Evolutionary conservation across 2,888 invertebrate species (phyloP).

Genomic region (Sympetrum striolatum): DNA sequence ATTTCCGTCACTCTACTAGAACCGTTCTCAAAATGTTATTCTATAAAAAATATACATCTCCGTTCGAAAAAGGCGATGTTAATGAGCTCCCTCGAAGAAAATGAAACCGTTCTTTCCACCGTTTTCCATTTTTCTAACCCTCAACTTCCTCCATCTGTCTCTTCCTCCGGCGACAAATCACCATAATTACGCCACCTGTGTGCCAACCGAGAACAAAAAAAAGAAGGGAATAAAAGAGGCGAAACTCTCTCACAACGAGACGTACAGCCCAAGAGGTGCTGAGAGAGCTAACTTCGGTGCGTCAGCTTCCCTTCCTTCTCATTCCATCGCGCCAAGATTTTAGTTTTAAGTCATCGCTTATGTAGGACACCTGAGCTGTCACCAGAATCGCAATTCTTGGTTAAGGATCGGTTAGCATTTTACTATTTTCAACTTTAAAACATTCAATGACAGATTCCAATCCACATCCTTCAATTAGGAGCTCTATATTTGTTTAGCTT

Average conservation of each 20-base stretch:
- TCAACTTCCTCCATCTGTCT: background rate
- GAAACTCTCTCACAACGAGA: background rate
- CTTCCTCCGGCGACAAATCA: slow-evolving; percentile 37
- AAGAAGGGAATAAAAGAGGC: background rate
- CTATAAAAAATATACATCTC: background rate
- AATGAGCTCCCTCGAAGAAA: slow-evolving; percentile 16
- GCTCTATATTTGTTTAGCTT: too few relatives aligned
- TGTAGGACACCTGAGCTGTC: too few relatives aligned
- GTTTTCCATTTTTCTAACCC: too few relatives aligned
- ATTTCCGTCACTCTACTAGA: background rate
- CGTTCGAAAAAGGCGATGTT: background rate
- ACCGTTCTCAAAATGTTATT: background rate
- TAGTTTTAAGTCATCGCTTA: too few relatives aligned
- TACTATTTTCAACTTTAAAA: too few relatives aligned
- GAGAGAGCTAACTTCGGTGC: too few relatives aligned
- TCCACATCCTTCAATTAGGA: too few relatives aligned
- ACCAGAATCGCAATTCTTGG: too few relatives aligned
- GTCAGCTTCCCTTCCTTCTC: background rate
- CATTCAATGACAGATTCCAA: too few relatives aligned
- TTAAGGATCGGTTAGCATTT: too few relatives aligned
- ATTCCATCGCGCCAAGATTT: too few relatives aligned
- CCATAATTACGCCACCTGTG: slow-evolving; percentile 41
- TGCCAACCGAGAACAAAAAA: background rate
- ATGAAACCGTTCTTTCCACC: too few relatives aligned
- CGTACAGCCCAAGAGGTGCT: background rate